Base-by-base conservation (phyloP, 2,888 invertebrate genomes). In the Pterostichus niger region DNA sequence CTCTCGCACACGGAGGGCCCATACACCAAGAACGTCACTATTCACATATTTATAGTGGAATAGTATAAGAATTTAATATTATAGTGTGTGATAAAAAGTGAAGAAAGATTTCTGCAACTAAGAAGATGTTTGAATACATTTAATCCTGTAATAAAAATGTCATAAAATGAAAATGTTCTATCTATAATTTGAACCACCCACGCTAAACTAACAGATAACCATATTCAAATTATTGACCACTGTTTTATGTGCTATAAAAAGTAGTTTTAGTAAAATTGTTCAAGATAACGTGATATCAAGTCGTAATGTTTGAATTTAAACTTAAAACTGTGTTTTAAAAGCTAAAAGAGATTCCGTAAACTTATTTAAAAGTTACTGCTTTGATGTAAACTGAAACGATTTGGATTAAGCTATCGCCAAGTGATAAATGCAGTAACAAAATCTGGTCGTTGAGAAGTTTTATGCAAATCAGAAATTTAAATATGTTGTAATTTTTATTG, bases 401-500 rank as follows among this genome's bases (percentile, higher is more conserved):
- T 35, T 10, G n/a, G 33, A 13, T 64, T 64, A 64, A 59, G 35
- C 64, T 64, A 64, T 24, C 64, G 64, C n/a, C n/a, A 35, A 35
- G 64, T 64, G 7, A n/a, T 6, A 6, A 59, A 33, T n/a, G 35
- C 35, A 64, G 10, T 0, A 31, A 35, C n/a, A n/a, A 13, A 64
- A 64, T 59, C 59, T 59, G 59, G 59, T 59, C 24, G 40, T 59
- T 7, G 59, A 64, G 35, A 64, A 64, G 35, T 64, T 31, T 64
- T 64, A 64, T 64, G 64, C 64, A 35, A 64, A 64, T 64, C 13
- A 35, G 33, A 31, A 40, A 78, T 78, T 78, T 78, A 78, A 78
- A 78, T 78, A 78, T 35, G 59, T 56, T 78, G 56, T 78, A 78
- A 59, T 78, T 78, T 78, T 31, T 54, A 78, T 78, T 78, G 59